Evolutionary conservation across 2,113 vertebrate species (phyloP).

Genomic region (Gnathonemus echidnorhynchus): DNA sequence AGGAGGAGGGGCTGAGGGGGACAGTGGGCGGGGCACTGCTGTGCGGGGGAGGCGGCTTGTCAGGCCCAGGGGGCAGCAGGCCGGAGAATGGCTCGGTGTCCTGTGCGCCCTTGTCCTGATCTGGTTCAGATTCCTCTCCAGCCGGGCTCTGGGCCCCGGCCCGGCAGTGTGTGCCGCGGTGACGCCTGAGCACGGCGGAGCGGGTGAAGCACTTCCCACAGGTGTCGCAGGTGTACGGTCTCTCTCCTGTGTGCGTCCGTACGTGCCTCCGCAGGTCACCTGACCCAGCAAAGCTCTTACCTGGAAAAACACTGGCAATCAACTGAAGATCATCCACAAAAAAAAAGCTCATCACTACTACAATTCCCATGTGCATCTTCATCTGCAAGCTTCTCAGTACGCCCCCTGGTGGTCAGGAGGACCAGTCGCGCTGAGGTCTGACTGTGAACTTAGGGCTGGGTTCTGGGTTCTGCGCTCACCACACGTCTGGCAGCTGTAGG

Average conservation of each 20-base stretch:
- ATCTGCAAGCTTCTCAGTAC: not conserved
- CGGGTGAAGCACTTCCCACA: constrained; percentile 87
- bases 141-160: constrained; percentile 33
- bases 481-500: constrained; percentile 85
- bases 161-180: constrained; percentile 71
- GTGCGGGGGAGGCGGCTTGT: constrained; percentile 36
- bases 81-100: constrained; percentile 55
- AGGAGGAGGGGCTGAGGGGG: constrained; percentile 49
- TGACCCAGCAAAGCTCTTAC: constrained; percentile 83
- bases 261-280: constrained; percentile 87
- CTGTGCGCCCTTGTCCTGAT: constrained; percentile 48
- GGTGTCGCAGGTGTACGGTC: constrained; percentile 78
- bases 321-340: not conserved
- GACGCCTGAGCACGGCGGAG: constrained; percentile 80
- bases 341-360: not conserved
- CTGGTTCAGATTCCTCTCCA: constrained; percentile 15
- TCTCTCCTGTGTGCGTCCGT: constrained; percentile 87
- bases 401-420: not conserved
- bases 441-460: not conserved
- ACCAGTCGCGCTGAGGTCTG: not conserved
- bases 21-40: constrained; percentile 37
- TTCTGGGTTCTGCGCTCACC: constrained; percentile 53
- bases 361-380: not conserved
- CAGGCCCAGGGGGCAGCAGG: constrained; percentile 37
- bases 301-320: constrained; percentile 45